A percentile compares a stretch with the other conserved stretches of the same genome.
These are phyloP conservation scores for Lutjanus campechanus DNA, from an alignment of 2,797 vertebrate genomes.

Conservation along the genomic window DNA sequence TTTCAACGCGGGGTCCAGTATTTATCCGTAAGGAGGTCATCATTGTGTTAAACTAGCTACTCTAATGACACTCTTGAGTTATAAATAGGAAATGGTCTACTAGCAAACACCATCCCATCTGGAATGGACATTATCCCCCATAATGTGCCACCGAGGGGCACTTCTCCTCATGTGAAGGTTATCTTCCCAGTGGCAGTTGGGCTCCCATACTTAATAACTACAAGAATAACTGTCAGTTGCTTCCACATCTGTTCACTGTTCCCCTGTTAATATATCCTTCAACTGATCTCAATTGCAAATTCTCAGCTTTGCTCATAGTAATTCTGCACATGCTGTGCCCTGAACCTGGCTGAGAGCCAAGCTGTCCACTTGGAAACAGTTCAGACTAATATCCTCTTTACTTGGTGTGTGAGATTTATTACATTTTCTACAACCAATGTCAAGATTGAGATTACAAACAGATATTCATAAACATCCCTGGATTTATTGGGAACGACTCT, in stretches of 20 bases:
- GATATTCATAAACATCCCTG: conserved; percentile 69
- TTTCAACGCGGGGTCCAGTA: conserved; percentile 30
- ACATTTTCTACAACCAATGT: conserved; percentile 51
- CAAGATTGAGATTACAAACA: conserved; percentile 63
- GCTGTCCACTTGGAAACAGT: conserved; percentile 71
- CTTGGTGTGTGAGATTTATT: conserved; percentile 65
- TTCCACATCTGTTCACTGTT: conserved; percentile 84
- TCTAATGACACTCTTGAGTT: conserved; percentile 75
- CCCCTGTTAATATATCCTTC: conserved; percentile 82
- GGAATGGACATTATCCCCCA: conserved; percentile 76
- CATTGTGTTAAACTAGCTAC: conserved; percentile 50
- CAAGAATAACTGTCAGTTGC: conserved; percentile 83
- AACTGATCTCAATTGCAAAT: conserved; percentile 83
- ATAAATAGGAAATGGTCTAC: conserved; percentile 74
- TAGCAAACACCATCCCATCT: conserved; percentile 79
- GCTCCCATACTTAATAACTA: conserved; percentile 83
- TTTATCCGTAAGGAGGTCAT: conserved; percentile 49
- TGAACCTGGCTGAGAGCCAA: conserved; percentile 63
- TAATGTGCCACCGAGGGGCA: conserved; percentile 80
- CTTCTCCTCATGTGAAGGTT: conserved; percentile 83
- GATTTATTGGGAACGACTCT: conserved; percentile 58
- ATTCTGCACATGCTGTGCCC: conserved; percentile 65
- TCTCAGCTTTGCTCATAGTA: conserved; percentile 68
- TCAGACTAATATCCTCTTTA: conserved; percentile 69
- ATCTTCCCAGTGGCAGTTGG: conserved; percentile 83